phyloP scores from a whole-genome alignment of 2,797 vertebrate genomes.

The Miichthys miiuy region DNA sequence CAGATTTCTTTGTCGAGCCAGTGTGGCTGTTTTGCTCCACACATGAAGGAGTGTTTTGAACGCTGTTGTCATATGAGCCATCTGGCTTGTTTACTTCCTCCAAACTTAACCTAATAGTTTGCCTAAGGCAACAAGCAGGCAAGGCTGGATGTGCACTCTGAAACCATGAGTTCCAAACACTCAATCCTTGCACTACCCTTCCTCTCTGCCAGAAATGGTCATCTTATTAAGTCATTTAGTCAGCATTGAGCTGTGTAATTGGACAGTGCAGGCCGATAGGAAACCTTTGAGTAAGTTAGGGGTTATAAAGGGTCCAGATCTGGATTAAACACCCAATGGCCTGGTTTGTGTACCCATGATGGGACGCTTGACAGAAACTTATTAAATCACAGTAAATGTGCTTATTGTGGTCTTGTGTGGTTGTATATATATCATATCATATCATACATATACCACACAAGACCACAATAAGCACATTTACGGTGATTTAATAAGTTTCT shows the following conservation, averaged over 20 bases:
- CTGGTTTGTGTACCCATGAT: background rate
- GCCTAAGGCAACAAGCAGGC: conserved; percentile 45
- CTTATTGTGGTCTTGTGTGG: background rate
- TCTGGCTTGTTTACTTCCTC: conserved; percentile 67
- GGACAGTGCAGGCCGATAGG: conserved; percentile 53
- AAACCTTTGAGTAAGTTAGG: conserved; percentile 60
- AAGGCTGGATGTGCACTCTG: conserved; percentile 30
- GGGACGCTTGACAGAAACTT: background rate
- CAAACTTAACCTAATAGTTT: conserved; percentile 64
- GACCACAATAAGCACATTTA: no score
- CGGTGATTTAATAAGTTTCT: no score
- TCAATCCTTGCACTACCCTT: conserved; percentile 54
- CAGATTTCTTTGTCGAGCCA: conserved; percentile 23
- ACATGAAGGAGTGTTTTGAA: conserved; percentile 55
- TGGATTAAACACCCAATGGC: conserved; percentile 30
- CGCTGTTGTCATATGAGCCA: conserved; percentile 50
- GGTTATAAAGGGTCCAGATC: conserved; percentile 24
- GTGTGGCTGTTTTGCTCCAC: conserved; percentile 36
- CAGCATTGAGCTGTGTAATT: conserved; percentile 70
- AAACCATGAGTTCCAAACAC: conserved; percentile 57
- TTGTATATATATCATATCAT: background rate
- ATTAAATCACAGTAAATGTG: background rate
- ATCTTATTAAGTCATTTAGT: conserved; percentile 67
- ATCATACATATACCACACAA: no score
- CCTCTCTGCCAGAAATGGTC: conserved; percentile 60